Base-by-base conservation (phyloP, 1,140 invertebrate genomes). In the Chionoecetes opilio region DNA sequence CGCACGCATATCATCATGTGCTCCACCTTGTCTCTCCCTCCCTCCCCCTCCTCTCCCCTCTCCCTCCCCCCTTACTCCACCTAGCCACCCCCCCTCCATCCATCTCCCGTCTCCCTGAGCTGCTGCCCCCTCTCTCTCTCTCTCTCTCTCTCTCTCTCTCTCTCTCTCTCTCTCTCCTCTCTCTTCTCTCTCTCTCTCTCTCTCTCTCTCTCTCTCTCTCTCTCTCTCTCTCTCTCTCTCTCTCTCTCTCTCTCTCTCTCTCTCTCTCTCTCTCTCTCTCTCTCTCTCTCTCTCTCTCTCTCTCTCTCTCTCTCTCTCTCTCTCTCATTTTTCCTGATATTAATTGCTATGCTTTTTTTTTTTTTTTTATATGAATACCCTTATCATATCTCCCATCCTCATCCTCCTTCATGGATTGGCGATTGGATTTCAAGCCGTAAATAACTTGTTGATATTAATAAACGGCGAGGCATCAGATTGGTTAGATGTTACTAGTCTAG, bases 141-240 rank as follows among this genome's bases (percentile, higher is more conserved):
- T 88, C 86, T 37, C 63, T 75, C 63, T 75, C 63, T 75, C 63
- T 75, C 63, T 75, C 63, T 75, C 63, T 75, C 63, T 75, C 63
- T 75, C 63, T 75, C 63, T 75, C 63, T 75, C 63, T 75, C 63
- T 75, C 63, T 75, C 63, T 75, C 63, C n/a, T 26, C n/a, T 26
- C n/a, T 26, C n/a, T 26, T 75, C 63, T 75, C 63, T 75, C 63
- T 75, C 63, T 75, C 63, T 75, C 63, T 75, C 63, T 75, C 53
- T 63, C 53, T 41, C 84, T 85, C 29, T 26, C 29, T 32, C 34
- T 32, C 26, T 29, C 26, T 82, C 82, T n/a, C 31, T 32, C 82
- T 82, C 31, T 32, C 26, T n/a, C 82, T 82, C 82, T 32, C 26
- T 82, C 82, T 3, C 31, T 82, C 26, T 3, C 6, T 29, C 3